phyloP scores from a whole-genome alignment of 2,113 vertebrate genomes.

The Melanotaenia duboulayi region DNA sequence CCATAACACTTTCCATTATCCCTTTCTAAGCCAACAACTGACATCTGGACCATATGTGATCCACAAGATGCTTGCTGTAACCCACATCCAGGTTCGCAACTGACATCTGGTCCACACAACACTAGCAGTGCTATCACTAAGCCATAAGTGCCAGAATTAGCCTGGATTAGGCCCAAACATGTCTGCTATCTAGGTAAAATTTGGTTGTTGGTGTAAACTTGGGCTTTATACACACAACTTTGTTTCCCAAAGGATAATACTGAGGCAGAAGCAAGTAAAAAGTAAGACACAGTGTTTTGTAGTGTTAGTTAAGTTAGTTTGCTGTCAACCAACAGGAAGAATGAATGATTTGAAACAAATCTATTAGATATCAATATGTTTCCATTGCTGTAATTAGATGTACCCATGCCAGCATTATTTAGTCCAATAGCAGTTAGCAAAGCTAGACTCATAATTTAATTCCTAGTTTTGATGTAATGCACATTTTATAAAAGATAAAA shows the following conservation, averaged over 20 bases:
- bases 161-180: too few relatives aligned
- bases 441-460: not conserved
- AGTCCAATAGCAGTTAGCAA: not conserved
- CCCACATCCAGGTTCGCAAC: too few relatives aligned
- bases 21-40: too few relatives aligned
- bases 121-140: too few relatives aligned
- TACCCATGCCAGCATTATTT: not conserved
- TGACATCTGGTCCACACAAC: too few relatives aligned
- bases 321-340: not conserved
- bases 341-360: not conserved
- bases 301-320: conserved; percentile 3
- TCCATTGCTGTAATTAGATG: not conserved
- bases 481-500: too few relatives aligned
- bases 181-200: not conserved
- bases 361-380: not conserved
- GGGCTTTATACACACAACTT: not conserved
- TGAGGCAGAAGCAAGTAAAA: not conserved
- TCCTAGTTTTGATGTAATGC: too few relatives aligned
- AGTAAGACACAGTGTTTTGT: not conserved
- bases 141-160: too few relatives aligned
- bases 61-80: too few relatives aligned
- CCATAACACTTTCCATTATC: too few relatives aligned
- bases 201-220: not conserved
- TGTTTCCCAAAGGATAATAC: not conserved
- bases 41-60: too few relatives aligned